Evolutionary conservation across 2,113 vertebrate genomes (phyloP), one percentile per base, ranked within the genome.

Genomic region (Gracilinanus agilis): DNA sequence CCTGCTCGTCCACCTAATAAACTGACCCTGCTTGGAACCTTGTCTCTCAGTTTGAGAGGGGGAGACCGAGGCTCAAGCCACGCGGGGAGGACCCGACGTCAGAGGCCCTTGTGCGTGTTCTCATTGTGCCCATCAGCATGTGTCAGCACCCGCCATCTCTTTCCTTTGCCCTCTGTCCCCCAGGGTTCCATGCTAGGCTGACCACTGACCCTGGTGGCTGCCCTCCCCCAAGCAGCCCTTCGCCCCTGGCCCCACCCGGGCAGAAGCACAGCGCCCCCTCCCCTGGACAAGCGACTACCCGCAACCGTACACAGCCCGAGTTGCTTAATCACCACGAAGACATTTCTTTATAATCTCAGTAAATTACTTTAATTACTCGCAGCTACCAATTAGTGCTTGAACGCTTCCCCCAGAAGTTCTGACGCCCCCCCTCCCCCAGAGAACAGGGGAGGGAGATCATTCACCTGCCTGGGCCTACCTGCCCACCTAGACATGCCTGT

Each of bases 281-380:
- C 98, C 98, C 97, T 95, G 97, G 98, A 98, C 97, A 97, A 98
- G 97, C 98, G 98, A 99, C 98, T 98, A 98, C 98, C 98, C 98
- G 98, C 97, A 98, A 97, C 98, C 98, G 98, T 97, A 98, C 98
- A 98, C 95, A 97, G 98, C 98, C 97, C 44, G 98, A 97, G 98
- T 98, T 98, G 98, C 98, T 98, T 99, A 99, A 98, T 98, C 98
- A 98, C 98, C 98, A 98, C 98, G 98, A 98, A 99, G 98, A 99
- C 98, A 99, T 99, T 98, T 98, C 98, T 99, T 98, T 98, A 98
- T 99, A 98, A 99, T 99, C 98, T 98, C 97, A 98, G 98, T 98
- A 99, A 98, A 99, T 98, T 98, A 98, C 98, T 98, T 99, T 98
- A 98, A 99, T 99, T 98, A 98, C 98, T 98, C 98, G 98, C 98